Evolutionary conservation across 2,113 vertebrate genomes (phyloP).

Genomic region (Vulpes vulpes): DNA sequence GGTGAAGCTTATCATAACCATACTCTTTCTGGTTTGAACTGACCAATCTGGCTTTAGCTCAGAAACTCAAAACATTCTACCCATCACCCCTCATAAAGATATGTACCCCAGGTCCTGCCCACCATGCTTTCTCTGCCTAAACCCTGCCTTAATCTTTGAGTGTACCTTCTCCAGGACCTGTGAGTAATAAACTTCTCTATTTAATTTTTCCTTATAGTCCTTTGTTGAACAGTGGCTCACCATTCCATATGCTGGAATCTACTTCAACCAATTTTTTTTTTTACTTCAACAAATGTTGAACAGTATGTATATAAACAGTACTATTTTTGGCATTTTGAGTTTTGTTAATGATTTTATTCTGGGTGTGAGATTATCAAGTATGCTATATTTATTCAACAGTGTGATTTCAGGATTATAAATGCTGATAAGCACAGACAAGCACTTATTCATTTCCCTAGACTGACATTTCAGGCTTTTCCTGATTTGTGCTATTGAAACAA

Average conservation of each 20-base stretch:
- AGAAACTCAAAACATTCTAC: background rate
- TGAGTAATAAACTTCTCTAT: background rate
- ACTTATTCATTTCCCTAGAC: background rate
- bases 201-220: background rate
- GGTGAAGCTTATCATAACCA: background rate
- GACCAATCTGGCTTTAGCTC: background rate
- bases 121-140: background rate
- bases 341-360: background rate
- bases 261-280: background rate
- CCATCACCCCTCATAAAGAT: background rate
- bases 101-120: background rate
- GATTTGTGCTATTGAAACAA: background rate
- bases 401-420: background rate
- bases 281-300: background rate
- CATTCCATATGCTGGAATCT: background rate
- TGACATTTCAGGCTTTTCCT: background rate
- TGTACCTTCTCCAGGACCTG: background rate
- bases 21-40: background rate
- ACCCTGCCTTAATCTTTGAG: background rate
- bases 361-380: background rate
- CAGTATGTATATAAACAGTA: background rate
- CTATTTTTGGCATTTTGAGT: background rate
- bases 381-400: background rate
- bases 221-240: background rate
- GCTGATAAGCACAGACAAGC: background rate